These are phyloP conservation scores for Cephalotes varians DNA, from an alignment of 2,888 invertebrate species.

Conservation along the genomic window DNA sequence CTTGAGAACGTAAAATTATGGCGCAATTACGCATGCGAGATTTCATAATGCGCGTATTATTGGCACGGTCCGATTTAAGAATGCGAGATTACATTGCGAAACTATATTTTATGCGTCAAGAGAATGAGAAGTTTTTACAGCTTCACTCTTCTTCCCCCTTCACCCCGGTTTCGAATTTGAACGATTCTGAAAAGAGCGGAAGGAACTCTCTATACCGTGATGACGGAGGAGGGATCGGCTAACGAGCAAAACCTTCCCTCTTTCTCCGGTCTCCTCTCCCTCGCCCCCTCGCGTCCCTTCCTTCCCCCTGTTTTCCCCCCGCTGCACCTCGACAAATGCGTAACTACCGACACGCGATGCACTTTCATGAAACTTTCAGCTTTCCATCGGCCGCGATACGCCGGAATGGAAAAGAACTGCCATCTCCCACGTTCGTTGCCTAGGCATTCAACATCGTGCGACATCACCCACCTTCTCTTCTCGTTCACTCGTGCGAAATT, in stretches of 20 bases:
- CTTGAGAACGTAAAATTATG: neutral
- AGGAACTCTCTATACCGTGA: slow-evolving; percentile 30
- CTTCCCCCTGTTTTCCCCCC: slow-evolving; percentile 9
- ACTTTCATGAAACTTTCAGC: slow-evolving; percentile 85
- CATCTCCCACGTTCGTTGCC: slow-evolving; percentile 72
- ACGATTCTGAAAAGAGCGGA: slow-evolving; percentile 21
- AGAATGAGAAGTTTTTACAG: neutral
- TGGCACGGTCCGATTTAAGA: neutral
- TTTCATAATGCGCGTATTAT: neutral
- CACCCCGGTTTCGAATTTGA: neutral
- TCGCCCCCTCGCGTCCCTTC: neutral
- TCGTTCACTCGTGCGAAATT: slow-evolving; percentile 8
- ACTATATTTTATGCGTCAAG: neutral
- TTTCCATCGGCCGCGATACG: slow-evolving; percentile 81
- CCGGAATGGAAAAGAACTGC: slow-evolving; percentile 73
- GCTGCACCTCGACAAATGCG: slow-evolving; percentile 57
- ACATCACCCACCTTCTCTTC: slow-evolving; percentile 23
- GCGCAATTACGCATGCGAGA: neutral
- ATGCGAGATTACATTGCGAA: neutral
- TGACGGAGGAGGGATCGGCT: neutral
- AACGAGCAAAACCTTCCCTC: slow-evolving; percentile 41
- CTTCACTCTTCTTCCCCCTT: too few relatives aligned
- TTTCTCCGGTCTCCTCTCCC: slow-evolving; percentile 16
- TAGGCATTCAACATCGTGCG: neutral
- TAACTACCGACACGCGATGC: slow-evolving; percentile 79